Percentiles rank a stretch among this genome's conserved stretches.
Conservation (phyloP, 2,113 vertebrate species). For the Vanacampus margaritifer region DNA sequence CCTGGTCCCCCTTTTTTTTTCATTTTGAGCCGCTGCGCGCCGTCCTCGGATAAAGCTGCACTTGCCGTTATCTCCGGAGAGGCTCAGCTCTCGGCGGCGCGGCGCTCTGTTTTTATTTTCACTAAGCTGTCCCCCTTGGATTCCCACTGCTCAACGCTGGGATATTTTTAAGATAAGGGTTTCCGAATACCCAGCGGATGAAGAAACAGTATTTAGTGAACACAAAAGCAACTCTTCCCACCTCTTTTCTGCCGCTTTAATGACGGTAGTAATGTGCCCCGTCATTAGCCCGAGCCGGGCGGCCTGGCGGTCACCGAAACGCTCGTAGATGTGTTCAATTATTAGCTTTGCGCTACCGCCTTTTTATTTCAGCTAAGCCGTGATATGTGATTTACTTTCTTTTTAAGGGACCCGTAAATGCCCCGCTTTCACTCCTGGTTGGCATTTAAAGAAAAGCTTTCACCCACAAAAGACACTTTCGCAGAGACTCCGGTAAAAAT, state of each 20-base stretch:
- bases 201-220: constrained; percentile 70
- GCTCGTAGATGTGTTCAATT: constrained; percentile 67
- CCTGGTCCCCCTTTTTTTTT: constrained; percentile 47
- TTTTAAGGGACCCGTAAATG: constrained; percentile 58
- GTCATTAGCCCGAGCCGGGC: constrained; percentile 58
- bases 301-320: constrained; percentile 62
- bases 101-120: constrained; percentile 76
- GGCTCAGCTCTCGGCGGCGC: constrained; percentile 66
- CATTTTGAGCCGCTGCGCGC: constrained; percentile 57
- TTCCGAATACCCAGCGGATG: constrained; percentile 69
- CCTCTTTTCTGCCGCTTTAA: constrained; percentile 60
- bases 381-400: constrained; percentile 57
- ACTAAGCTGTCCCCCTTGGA: constrained; percentile 72
- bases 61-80: constrained; percentile 71
- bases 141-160: constrained; percentile 63
- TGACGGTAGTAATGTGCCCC: constrained; percentile 62
- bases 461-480: constrained; percentile 54
- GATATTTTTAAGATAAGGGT: constrained; percentile 74
- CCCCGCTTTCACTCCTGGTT: constrained; percentile 45
- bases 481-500: constrained; percentile 42
- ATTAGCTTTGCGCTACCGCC: constrained; percentile 58
- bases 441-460: constrained; percentile 49
- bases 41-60: constrained; percentile 65
- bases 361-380: constrained; percentile 64
- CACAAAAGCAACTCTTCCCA: constrained; percentile 69